These are phyloP conservation scores for Synergus japonicus DNA, from an alignment of 2,888 invertebrate species.

Conservation along the genomic window DNA sequence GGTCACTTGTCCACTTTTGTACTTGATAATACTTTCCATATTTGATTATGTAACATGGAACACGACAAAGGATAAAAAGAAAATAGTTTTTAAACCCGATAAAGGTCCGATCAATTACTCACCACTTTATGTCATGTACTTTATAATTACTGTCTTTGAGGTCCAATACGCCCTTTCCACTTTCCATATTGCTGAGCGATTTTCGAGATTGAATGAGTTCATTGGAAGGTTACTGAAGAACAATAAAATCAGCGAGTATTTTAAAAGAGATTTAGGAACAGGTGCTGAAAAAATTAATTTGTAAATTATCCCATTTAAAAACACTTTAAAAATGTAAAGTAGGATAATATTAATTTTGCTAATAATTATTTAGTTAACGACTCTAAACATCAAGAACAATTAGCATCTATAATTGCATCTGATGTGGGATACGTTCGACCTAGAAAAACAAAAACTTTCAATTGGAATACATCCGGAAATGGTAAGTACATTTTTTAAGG, in stretches of 20 bases:
- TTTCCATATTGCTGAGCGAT: slow-evolving; percentile 80
- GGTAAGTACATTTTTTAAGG: neutral
- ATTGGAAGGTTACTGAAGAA: slow-evolving; percentile 75
- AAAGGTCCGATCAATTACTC: slow-evolving; percentile 79
- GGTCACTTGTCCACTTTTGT: slow-evolving; percentile 57
- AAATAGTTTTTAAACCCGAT: slow-evolving; percentile 45
- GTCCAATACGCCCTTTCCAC: slow-evolving; percentile 82
- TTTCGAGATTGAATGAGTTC: slow-evolving; percentile 79
- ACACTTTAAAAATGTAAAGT: neutral
- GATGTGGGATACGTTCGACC: neutral
- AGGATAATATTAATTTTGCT: neutral
- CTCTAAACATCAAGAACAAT: neutral
- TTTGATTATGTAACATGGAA: slow-evolving; percentile 66
- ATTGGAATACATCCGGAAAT: neutral
- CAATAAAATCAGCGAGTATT: slow-evolving; percentile 47
- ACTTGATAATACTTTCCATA: slow-evolving; percentile 60
- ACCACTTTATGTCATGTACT: slow-evolving; percentile 81
- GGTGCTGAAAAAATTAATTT: neutral
- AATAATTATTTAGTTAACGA: neutral
- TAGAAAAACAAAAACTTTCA: neutral
- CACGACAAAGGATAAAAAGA: slow-evolving; percentile 51
- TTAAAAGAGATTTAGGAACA: neutral
- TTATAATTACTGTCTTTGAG: slow-evolving; percentile 80
- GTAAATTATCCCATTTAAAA: neutral
- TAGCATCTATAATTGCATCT: neutral